A percentile compares a stretch with the other conserved stretches of the same genome.
These are phyloP conservation scores for Venturia canescens DNA, from an alignment of 1,140 invertebrate genomes.

Conservation along the genomic window DNA sequence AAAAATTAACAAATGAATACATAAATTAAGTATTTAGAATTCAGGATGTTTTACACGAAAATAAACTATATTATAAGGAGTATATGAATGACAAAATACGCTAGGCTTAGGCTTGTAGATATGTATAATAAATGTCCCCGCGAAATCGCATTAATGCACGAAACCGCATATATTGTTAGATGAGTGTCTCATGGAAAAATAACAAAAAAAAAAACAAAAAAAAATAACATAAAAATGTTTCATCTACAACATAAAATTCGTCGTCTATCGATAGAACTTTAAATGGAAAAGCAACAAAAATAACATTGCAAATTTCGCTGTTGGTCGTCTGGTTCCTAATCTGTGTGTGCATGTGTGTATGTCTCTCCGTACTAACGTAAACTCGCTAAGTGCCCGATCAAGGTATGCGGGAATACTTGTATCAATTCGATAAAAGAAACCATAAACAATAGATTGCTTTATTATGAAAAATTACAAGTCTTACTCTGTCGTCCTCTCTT, in stretches of 20 bases:
- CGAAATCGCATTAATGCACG: conserved; percentile 55
- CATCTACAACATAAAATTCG: neutral
- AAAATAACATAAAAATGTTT: neutral
- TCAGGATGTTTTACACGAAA: conserved; percentile 40
- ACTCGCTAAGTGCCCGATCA: conserved; percentile 12
- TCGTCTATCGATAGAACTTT: neutral
- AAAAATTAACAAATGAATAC: neutral
- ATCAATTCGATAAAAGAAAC: conserved; percentile 25
- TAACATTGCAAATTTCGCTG: conserved; percentile 15
- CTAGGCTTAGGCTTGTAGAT: conserved; percentile 66
- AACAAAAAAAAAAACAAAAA: conserved; percentile 18
- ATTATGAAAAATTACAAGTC: conserved; percentile 46
- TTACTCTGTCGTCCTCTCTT: conserved; percentile 10
- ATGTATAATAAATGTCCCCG: conserved; percentile 67
- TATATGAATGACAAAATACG: conserved; percentile 8
- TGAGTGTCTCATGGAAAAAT: conserved; percentile 26
- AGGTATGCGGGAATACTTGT: conserved; percentile 18
- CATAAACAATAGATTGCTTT: conserved; percentile 45
- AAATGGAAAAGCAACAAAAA: neutral
- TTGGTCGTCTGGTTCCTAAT: conserved; percentile 40
- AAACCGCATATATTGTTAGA: conserved; percentile 12
- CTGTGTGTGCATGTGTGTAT: neutral
- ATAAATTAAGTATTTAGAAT: conserved; percentile 7
- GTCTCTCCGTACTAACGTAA: conserved; percentile 12
- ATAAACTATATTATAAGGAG: conserved; percentile 34